Percentiles rank a stretch among this genome's conserved stretches.
Conservation (phyloP, 1,140 invertebrate species). For the Latrodectus geometricus region DNA sequence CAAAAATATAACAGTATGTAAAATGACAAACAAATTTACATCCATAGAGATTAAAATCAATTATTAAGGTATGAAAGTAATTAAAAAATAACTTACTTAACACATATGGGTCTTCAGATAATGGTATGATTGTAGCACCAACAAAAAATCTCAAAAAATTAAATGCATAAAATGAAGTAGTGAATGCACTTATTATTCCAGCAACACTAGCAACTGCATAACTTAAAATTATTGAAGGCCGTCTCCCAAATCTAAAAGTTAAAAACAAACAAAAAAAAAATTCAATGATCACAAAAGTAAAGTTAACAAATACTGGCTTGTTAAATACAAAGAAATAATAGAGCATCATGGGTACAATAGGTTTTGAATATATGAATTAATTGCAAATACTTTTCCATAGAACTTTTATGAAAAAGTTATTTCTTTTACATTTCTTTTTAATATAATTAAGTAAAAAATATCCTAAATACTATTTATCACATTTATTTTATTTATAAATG, state of each 20-base stretch:
- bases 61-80: too few relatives aligned
- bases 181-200: slow-evolving; percentile 56
- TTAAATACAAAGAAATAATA: neutral
- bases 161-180: slow-evolving; percentile 56
- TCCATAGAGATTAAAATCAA: too few relatives aligned
- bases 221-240: slow-evolving; percentile 63
- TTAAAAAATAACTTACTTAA: slow-evolving; percentile 38
- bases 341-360: too few relatives aligned
- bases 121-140: slow-evolving; percentile 83
- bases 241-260: slow-evolving; percentile 55
- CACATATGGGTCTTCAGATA: slow-evolving; percentile 87
- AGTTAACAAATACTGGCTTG: neutral
- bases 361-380: too few relatives aligned
- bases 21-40: too few relatives aligned
- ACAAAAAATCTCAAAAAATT: slow-evolving; percentile 79
- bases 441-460: too few relatives aligned
- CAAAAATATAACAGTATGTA: too few relatives aligned
- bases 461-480: too few relatives aligned
- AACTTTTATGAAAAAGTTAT: too few relatives aligned
- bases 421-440: too few relatives aligned
- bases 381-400: too few relatives aligned
- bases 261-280: slow-evolving; percentile 6
- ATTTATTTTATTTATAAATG: too few relatives aligned
- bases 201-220: slow-evolving; percentile 61
- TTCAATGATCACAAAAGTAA: neutral